A percentile compares a stretch with the other conserved stretches of the same genome.
These are phyloP conservation scores for Melanotaenia boesemani DNA, from an alignment of 2,797 vertebrate species.

Conservation along the genomic window DNA sequence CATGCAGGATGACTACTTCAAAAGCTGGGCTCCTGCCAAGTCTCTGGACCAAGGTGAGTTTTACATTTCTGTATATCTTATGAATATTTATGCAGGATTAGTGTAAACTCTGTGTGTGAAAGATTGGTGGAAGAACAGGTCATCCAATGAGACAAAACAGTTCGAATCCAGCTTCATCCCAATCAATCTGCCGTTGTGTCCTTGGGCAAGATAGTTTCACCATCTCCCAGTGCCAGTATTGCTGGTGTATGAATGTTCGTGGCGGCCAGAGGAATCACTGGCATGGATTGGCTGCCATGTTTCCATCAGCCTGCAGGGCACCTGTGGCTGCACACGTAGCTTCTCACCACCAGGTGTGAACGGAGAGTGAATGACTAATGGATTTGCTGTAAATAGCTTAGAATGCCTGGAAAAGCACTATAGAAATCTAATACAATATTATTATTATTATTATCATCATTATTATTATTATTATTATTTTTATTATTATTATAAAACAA, in stretches of 20 bases:
- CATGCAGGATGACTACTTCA: slow-evolving; percentile 94
- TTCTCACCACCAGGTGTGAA: too few relatives aligned
- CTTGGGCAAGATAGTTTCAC: not conserved
- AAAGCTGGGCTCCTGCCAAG: slow-evolving; percentile 94
- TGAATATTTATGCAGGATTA: slow-evolving; percentile 14
- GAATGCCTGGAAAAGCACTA: not conserved
- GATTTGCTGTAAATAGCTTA: not conserved
- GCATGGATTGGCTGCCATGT: too few relatives aligned
- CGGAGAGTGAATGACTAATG: too few relatives aligned
- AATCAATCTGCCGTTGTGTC: not conserved
- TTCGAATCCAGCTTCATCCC: not conserved
- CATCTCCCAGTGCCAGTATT: too few relatives aligned
- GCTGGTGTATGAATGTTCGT: too few relatives aligned
- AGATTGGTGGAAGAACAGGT: not conserved
- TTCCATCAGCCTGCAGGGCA: too few relatives aligned
- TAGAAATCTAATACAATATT: not conserved
- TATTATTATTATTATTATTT: too few relatives aligned
- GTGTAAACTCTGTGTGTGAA: not conserved
- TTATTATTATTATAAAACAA: too few relatives aligned
- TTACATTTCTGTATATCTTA: slow-evolving; percentile 18
- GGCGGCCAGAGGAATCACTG: too few relatives aligned
- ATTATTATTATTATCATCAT: too few relatives aligned
- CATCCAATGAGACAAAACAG: not conserved
- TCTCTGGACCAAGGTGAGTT: slow-evolving; percentile 92
- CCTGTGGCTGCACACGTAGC: too few relatives aligned